Conservation (phyloP, 2,113 vertebrate genomes). For the Stegastes partitus region DNA sequence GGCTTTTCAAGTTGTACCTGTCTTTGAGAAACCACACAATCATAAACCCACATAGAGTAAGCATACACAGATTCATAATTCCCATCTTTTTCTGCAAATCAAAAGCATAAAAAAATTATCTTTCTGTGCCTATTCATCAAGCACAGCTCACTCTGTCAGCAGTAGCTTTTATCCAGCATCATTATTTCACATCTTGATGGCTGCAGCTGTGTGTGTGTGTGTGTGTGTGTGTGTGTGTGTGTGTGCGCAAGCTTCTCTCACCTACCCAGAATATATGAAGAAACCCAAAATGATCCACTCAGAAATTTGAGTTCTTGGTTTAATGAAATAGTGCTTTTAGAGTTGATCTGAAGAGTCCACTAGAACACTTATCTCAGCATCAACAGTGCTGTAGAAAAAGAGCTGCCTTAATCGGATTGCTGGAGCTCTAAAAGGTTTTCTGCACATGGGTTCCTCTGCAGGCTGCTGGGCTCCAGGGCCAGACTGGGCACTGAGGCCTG, state of each 20-base stretch:
- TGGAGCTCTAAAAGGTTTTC: slow-evolving; percentile 80
- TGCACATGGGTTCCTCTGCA: slow-evolving; percentile 72
- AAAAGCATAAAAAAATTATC: slow-evolving; percentile 63
- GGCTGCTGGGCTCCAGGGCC: slow-evolving; percentile 62
- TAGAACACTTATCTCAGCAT: slow-evolving; percentile 80
- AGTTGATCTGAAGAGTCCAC: slow-evolving; percentile 70
- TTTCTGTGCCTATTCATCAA: slow-evolving; percentile 69
- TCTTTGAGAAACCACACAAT: slow-evolving; percentile 72
- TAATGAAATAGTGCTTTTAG: slow-evolving; percentile 79
- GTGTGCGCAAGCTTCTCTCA: slow-evolving; percentile 18
- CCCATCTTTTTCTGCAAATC: slow-evolving; percentile 70
- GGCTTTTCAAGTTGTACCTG: slow-evolving; percentile 79
- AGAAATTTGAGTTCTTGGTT: slow-evolving; percentile 72
- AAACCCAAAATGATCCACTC: slow-evolving; percentile 68
- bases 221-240: slow-evolving; percentile 13
- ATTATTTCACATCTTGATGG: slow-evolving; percentile 67
- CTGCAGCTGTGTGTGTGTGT: slow-evolving; percentile 22
- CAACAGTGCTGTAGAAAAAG: slow-evolving; percentile 67
- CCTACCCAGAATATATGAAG: slow-evolving; percentile 64
- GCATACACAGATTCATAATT: slow-evolving; percentile 52
- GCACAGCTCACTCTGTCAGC: slow-evolving; percentile 59
- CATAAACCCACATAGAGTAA: slow-evolving; percentile 56
- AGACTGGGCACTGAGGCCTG: slow-evolving; percentile 65
- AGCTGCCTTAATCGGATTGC: slow-evolving; percentile 78
- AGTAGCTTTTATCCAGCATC: slow-evolving; percentile 62